Percentiles rank a stretch among this genome's conserved stretches.
phyloP scores from a whole-genome alignment of 1,140 invertebrate genomes.

The Cotesia chilonis region DNA sequence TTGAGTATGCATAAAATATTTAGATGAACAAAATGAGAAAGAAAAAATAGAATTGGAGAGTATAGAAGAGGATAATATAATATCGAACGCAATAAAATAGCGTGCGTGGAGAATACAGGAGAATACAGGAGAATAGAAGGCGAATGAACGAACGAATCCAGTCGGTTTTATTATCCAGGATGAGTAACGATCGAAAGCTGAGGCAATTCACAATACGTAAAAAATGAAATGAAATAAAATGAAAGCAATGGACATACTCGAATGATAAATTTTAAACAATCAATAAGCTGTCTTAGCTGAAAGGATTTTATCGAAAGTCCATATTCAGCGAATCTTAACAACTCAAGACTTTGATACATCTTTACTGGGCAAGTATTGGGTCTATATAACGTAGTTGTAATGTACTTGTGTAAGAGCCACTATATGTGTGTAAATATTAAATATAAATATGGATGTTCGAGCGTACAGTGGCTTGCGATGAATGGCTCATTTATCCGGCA shows the following conservation, averaged over 20 bases:
- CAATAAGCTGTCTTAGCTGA: slow-evolving; percentile 30
- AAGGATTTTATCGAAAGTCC: slow-evolving; percentile 30
- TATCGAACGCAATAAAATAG: slow-evolving; percentile 9
- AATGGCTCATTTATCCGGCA: slow-evolving; percentile 33
- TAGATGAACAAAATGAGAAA: not conserved
- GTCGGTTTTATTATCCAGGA: slow-evolving; percentile 16
- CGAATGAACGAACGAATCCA: not conserved
- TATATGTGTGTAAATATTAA: slow-evolving; percentile 9
- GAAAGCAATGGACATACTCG: slow-evolving; percentile 18
- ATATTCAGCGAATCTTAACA: slow-evolving; percentile 1
- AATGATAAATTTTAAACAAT: slow-evolving; percentile 36
- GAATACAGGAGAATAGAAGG: not conserved
- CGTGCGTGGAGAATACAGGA: not conserved
- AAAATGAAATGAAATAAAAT: slow-evolving; percentile 17
- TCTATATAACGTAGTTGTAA: not conserved
- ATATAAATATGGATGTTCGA: not conserved
- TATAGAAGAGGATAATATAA: not conserved
- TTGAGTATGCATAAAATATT: too few relatives aligned
- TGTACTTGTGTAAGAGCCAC: not conserved
- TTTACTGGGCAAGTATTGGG: not conserved
- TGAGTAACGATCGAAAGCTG: slow-evolving; percentile 26
- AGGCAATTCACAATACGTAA: slow-evolving; percentile 1
- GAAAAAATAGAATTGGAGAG: not conserved
- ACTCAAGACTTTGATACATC: not conserved
- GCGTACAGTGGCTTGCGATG: slow-evolving; percentile 13